These are phyloP conservation scores for Lampris megalopsis DNA, from an alignment of 2,113 vertebrate genomes.

Conservation along the genomic window DNA sequence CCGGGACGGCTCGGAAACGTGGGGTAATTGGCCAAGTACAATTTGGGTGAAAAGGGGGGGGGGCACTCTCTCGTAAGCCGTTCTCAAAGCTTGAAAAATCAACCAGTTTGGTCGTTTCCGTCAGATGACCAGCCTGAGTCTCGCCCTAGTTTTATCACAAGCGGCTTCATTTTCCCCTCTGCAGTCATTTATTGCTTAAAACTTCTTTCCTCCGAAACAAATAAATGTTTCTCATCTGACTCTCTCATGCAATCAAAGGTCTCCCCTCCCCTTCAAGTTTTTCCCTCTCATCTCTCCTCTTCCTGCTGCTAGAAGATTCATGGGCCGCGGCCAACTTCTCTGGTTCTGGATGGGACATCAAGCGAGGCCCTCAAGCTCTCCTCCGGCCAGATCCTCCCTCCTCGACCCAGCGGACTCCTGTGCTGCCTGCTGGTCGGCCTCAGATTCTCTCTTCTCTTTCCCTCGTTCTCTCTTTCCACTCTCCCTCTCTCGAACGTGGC, in stretches of 20 bases:
- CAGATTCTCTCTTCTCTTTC: not conserved
- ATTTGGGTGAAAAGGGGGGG: too few relatives aligned
- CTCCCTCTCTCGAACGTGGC: not conserved
- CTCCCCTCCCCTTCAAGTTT: not conserved
- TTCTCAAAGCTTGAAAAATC: too few relatives aligned
- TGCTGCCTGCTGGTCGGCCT: not conserved
- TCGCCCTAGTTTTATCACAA: too few relatives aligned
- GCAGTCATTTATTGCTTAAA: not conserved
- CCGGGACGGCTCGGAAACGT: too few relatives aligned
- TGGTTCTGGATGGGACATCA: conserved; percentile 44
- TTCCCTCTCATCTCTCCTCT: conserved; percentile 22
- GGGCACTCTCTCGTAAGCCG: too few relatives aligned
- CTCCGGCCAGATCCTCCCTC: conserved; percentile 4
- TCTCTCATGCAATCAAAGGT: conserved; percentile 2
- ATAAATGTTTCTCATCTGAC: too few relatives aligned
- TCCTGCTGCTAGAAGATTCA: conserved; percentile 11
- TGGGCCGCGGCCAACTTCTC: conserved; percentile 20
- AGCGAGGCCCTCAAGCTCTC: not conserved
- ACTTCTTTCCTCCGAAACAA: too few relatives aligned
- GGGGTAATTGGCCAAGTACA: too few relatives aligned
- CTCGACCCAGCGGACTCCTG: not conserved
- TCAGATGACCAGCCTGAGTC: too few relatives aligned
- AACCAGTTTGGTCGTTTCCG: too few relatives aligned
- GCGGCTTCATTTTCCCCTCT: not conserved
- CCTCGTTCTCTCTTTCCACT: conserved; percentile 8